Conservation (phyloP, 2,797 vertebrate species). For the Naso thynnoides region DNA sequence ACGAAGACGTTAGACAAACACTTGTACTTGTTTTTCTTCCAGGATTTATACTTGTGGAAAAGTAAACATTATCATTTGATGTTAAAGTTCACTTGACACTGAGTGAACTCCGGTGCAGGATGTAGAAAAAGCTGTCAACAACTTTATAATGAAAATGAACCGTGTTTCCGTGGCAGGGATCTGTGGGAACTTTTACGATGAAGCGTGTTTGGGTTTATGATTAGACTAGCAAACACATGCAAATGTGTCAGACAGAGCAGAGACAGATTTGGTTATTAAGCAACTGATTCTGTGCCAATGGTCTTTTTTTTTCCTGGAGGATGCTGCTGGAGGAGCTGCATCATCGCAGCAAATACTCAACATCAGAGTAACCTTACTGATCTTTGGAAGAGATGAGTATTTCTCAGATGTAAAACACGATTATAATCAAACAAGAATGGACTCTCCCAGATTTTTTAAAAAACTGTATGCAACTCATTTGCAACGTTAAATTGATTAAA, state of each 20-base stretch:
- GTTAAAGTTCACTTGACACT: neutral
- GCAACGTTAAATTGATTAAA: too few relatives aligned
- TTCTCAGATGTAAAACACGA: too few relatives aligned
- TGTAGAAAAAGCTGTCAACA: neutral
- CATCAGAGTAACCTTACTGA: neutral
- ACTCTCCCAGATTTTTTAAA: too few relatives aligned
- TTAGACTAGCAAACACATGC: slow-evolving; percentile 1
- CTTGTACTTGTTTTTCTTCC: too few relatives aligned
- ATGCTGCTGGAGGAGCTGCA: neutral
- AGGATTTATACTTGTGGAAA: too few relatives aligned
- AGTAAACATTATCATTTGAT: neutral
- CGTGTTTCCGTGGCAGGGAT: too few relatives aligned
- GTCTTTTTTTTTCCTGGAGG: neutral
- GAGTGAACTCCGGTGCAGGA: neutral
- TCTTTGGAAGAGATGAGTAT: neutral
- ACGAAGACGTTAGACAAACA: too few relatives aligned
- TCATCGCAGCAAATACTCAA: neutral
- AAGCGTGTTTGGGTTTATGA: slow-evolving; percentile 12
- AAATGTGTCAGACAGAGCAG: slow-evolving; percentile 19
- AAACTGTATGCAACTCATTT: too few relatives aligned
- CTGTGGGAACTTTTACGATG: slow-evolving; percentile 7
- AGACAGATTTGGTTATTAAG: slow-evolving; percentile 8
- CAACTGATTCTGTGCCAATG: neutral
- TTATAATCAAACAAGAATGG: too few relatives aligned
- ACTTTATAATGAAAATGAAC: neutral